Base-by-base conservation (phyloP, 2,113 vertebrate species). In the Phodopus roborovskii region DNA sequence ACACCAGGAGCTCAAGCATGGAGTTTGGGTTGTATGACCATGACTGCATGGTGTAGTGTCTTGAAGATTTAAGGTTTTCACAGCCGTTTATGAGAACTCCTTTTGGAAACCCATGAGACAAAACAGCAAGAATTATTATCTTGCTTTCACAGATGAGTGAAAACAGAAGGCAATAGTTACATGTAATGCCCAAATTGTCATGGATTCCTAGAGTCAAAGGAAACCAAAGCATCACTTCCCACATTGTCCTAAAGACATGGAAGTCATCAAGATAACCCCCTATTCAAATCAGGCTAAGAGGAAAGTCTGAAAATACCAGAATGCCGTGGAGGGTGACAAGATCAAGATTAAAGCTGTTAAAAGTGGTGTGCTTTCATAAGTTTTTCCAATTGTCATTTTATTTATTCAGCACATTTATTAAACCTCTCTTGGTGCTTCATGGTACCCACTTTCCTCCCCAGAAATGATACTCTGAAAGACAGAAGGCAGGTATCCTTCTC, bases 391-490 rank as follows among this genome's bases (percentile, higher is more conserved):
- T 82, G 16, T 36, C 36, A 33, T 87, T 93, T 71, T 26, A 75
- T 53, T 85, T 45, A 50, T 4, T 84, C 39, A 88, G 33, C 17
- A 64, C 0, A 36, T 60, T 88, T 70, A 48, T 58, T 96, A 30
- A 92, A 74, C 24, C 17, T 71, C 98, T 45, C 96, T 96, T 60
- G 85, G 95, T 77, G 96, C 86, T 81, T 56, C 91, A 15, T 83
- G 94, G 77, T 73, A 97, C 53, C 98, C 87, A 0, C 98, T 98
- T 97, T 98, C 98, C 94, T 94, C 97, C 64, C 96, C 92, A 4
- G 97, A 97, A 73, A 99, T 98, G 90, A 99, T 96, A 92, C 98
- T 98, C 98, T 99, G 99, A 85, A 99, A 99, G 97, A 99, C 98
- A 6, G 98, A 98, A 68, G 95, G 95, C 7, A 96, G 89, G 68